Evolutionary conservation across 2,113 vertebrate species (phyloP), one percentile per base, ranked within the genome.

Genomic region (Sturnus vulgaris): DNA sequence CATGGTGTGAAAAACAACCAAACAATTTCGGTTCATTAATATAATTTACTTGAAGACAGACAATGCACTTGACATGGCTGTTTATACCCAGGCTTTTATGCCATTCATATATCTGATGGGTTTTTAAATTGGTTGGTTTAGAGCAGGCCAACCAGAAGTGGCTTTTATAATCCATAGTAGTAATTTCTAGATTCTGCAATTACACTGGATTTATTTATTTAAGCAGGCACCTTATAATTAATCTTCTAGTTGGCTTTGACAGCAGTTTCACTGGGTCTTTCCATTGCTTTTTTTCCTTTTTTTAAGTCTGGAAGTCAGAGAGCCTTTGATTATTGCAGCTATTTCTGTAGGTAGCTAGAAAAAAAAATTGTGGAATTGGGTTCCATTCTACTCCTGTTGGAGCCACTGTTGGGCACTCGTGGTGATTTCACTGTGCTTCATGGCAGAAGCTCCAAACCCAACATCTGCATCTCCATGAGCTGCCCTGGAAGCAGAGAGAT

Each of bases 11-110:
- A 92, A 93, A 95, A 60, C 82, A 96, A 80, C 88, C 63, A 83
- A 56, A 90, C 84, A 77, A 28, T 81, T 95, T 92, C 60, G 55
- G 82, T 93, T 95, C 47, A 63, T 95, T 92, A 94, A 90, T 88
- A 21, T 60, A 78, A 90, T 93, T 94, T 93, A 83, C 73, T 88
- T 90, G 88, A 90, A 88, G 85, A 68, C 64, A 81, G 86, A 81
- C 72, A 81, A 11, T 86, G 79, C 49, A 35, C 69, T 92, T 90
- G 76, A 81, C 79, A 12, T 61, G 76, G 46, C 25, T 80, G 39
- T 90, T 94, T 77, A 59, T 82, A 87, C 30, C 42, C 66, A 50
- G 79, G 59, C 78, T 90, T 93, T 93, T 90, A 59, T 53, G 59
- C 76, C 49, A 33, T 82, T 93, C 1, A 5, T 90, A 6, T 77